phyloP scores from a whole-genome alignment of 2,888 invertebrate species.

The Adineta ricciae region DNA sequence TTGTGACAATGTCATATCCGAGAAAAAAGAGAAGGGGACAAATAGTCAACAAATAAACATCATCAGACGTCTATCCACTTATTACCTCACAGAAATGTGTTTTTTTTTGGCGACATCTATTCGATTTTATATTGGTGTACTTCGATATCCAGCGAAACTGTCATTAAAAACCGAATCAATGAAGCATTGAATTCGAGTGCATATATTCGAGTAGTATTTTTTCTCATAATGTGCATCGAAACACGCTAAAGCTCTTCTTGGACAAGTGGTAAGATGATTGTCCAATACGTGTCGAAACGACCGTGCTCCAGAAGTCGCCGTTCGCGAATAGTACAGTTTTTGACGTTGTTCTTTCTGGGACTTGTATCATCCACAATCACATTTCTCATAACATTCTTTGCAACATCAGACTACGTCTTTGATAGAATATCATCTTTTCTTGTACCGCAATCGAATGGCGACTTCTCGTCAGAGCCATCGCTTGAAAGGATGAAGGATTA shows the following conservation, averaged over 20 bases:
- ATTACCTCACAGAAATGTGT: background rate
- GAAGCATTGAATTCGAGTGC: background rate
- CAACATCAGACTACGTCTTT: background rate
- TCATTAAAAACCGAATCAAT: background rate
- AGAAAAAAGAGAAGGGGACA: background rate
- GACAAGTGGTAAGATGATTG: too few relatives aligned
- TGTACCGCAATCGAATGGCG: background rate
- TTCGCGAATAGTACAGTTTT: background rate
- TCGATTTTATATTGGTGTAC: background rate
- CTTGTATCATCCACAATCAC: background rate
- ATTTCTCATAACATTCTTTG: background rate
- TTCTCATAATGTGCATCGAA: too few relatives aligned
- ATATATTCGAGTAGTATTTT: too few relatives aligned
- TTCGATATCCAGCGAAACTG: background rate
- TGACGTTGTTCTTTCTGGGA: background rate
- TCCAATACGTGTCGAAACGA: background rate
- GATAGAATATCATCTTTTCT: background rate
- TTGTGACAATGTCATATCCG: background rate
- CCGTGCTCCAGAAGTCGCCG: background rate
- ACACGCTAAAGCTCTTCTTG: too few relatives aligned
- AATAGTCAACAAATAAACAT: slow-evolving; percentile 11
- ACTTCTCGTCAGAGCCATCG: rapidly evolving
- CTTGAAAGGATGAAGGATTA: background rate
- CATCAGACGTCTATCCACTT: background rate
- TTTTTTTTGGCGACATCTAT: background rate